Base-by-base conservation (phyloP, 1,140 invertebrate genomes). In the Bemisia tabaci region DNA sequence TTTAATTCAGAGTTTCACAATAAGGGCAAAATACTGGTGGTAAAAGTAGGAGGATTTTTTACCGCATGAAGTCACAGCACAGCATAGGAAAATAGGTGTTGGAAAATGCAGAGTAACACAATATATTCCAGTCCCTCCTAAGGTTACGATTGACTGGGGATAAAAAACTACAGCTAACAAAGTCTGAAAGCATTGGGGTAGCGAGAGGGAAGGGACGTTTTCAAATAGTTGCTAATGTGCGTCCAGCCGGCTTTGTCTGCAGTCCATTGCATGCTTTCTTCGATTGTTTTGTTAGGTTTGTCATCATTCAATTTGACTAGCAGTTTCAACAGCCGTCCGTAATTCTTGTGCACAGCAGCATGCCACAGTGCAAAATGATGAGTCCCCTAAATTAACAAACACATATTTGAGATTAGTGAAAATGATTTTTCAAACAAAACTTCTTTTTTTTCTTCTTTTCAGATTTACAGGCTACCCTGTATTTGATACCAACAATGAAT, bases 241-340 rank as follows among this genome's bases (percentile, higher is more conserved):
- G 33, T 9, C 33, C 33, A 48, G 33, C 33, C 33, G 5, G 33
- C 33, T 48, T 48, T 48, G 33, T 62, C 59, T 1, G 63, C 26
- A 27, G 68, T 39, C 65, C 71, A 72, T 12, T 67, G 63, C 1
- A 71, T 68, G 22, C 68, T 68, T n/a, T 87, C 84, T 27, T 93
- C 90, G 21, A 87, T 75, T 63, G 94, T 91, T 67, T 82, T 83
- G 21, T 80, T 79, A 5, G 85, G 81, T 71, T 90, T 87, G 58
- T 95, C 92, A 71, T 96, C 94, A 60, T 85, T 81, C 68, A 88
- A 82, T 74, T 90, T 90, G 24, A 80, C 73, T 12, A 94, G 75
- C 64, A 89, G 81, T 76, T 92, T 92, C 60, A 92, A 74, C 63
- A 90, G 85, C 65, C 88, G 84, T 0, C 91, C 93, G 77, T 88